Evolutionary conservation across 1,140 invertebrate genomes (phyloP), one percentile per base, ranked within the genome.

Genomic region (Nasonia longicornis): DNA sequence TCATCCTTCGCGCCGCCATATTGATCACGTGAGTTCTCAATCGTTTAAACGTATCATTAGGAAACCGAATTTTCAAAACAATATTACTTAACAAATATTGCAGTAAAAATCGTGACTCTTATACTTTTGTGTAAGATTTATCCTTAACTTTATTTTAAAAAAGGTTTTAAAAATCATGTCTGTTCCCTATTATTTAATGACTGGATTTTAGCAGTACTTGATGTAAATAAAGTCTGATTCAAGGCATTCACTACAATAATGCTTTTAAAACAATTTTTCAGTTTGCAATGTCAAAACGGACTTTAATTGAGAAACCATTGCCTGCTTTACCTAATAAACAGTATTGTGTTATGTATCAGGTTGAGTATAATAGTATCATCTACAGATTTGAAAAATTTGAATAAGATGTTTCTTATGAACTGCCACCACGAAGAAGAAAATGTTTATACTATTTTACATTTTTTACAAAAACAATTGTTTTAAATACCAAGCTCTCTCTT

Each of bases 351-450:
- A 29, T 26, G 14, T 69, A 79, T 77, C 83, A 86, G 85, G 85
- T 84, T 85, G 82, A 86, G 85, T 86, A 86, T 85, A 83, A 77
- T 69, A 84, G 82, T 85, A 85, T 86, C 83, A 83, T 81, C 48
- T 83, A 42, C 83, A 85, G 83, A 76, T 84, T 84, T 20, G 14
- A 6, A 80, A 26, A 75, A 74, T 35, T 82, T 66, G 35, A 70
- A 72, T 77, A 71, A 42, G 26, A 77, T 79, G 63, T 52, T 69
- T 75, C 2, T 29, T 72, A 72, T 81, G 45, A 77, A 77, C 74
- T 77, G 82, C 77, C 72, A 83, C 82, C 31, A 45, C 26, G 58
- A 72, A 64, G 63, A 66, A 64, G 29, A 38, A 3, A 77, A 75
- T 74, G 63, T 77, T 79, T 74, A 64, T 72, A 70, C 73, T 80